Evolutionary conservation across 2,113 vertebrate species (phyloP).

Genomic region (Aviceda subcristata): DNA sequence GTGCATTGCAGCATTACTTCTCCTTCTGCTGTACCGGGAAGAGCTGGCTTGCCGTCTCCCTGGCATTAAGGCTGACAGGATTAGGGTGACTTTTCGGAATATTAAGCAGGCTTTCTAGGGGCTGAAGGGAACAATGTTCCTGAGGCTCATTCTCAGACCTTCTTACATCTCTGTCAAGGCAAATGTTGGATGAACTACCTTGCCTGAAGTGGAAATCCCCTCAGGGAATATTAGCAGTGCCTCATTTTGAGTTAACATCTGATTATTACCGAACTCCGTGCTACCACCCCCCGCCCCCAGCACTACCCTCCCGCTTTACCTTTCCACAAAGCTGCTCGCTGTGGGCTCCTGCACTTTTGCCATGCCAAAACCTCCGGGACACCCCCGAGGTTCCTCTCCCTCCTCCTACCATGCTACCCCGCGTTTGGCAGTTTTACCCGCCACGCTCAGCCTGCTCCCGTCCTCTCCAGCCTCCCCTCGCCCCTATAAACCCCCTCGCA

Average conservation of each 20-base stretch:
- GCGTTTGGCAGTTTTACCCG: accelerated
- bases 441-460: accelerated
- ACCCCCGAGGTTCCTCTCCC: background rate
- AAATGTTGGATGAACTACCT: background rate
- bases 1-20: background rate
- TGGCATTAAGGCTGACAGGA: background rate
- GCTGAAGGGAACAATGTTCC: background rate
- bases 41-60: background rate
- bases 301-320: background rate
- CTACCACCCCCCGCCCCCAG: background rate
- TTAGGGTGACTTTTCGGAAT: background rate
- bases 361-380: background rate
- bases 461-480: background rate
- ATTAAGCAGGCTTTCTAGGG: background rate
- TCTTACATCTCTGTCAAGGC: background rate
- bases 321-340: background rate
- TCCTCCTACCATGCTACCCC: background rate
- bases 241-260: background rate
- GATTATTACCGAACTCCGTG: background rate
- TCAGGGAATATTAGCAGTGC: background rate
- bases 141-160: background rate
- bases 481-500: accelerated
- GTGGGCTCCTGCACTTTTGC: background rate
- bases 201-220: background rate
- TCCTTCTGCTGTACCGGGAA: background rate